Base-by-base conservation (phyloP, 2,888 invertebrate species). In the Melipona beecheii region DNA sequence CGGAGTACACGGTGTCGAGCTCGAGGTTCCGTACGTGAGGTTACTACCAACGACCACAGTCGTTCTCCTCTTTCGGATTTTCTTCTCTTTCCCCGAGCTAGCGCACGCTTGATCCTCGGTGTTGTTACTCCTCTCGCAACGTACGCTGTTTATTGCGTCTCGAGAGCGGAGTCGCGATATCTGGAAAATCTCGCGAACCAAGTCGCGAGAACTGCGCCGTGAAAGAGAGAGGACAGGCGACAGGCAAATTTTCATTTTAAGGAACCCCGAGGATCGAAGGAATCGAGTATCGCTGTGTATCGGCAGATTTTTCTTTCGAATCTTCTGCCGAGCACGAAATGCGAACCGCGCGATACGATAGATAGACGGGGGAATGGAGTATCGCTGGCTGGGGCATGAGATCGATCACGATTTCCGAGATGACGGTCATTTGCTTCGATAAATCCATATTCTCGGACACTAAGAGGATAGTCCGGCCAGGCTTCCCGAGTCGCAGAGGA, bases 1-100 rank as follows among this genome's bases (percentile, higher is more conserved):
- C 70, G 73, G 78, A 77, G 72, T 80, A 77, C 84, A 78, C 54
- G 78, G 83, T 84, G 83, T 82, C 54, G 79, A 52, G 81, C 71
- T 56, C 64, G 75, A 87, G 83, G 82, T 81, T 84, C 56, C 71
- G 71, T 86, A 90, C 90, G 89, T 90, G 91, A 90, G 89, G 86
- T 88, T 88, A 87, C 89, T 88, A 56, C 81, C 71, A 87, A 90
- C 54, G 50, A 73, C 31, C 68, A 2, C 73, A 27, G n/a, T 58
- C 71, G 24, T 70, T 74, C 60, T 62, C 65, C 24, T 50, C 78
- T 52, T 71, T n/a, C 66, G 65, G 36, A 9, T 80, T 75, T 66
- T 31, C 43, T 58, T 36, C 49, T 54, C 60, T 78, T 71, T 43
- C 36, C 9, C 49, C 31, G 50, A 74, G 60, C 56, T 72, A 43